Conservation (phyloP, 2,888 invertebrate genomes). For the Sthenelais limicola region DNA sequence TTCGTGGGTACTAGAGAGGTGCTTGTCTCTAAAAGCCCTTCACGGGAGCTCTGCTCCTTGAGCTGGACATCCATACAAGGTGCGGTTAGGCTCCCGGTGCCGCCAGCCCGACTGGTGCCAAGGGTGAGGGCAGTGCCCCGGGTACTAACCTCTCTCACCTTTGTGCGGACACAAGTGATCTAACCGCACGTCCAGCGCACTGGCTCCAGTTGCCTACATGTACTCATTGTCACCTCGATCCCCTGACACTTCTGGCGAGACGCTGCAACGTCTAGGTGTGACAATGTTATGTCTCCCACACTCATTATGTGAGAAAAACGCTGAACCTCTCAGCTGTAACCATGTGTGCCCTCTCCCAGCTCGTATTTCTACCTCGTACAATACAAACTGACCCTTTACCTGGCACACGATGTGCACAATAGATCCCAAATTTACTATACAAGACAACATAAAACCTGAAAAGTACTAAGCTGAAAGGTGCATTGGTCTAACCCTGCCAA, state of each 20-base stretch:
- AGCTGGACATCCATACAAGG: too few relatives aligned
- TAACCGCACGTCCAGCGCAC: too few relatives aligned
- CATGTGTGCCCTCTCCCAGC: conserved; percentile 14
- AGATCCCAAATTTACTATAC: not conserved
- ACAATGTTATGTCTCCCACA: not conserved
- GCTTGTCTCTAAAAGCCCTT: too few relatives aligned
- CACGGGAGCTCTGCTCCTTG: too few relatives aligned
- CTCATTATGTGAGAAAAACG: not conserved
- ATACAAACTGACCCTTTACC: conserved; percentile 21
- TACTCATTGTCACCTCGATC: conserved; percentile 24
- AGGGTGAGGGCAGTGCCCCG: not conserved
- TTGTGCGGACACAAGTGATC: conserved; percentile 7
- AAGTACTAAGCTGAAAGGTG: too few relatives aligned
- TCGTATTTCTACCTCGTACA: not conserved
- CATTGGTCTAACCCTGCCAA: too few relatives aligned
- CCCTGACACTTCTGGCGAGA: conserved; percentile 18
- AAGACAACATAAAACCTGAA: too few relatives aligned
- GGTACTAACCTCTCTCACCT: conserved; percentile 20
- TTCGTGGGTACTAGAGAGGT: too few relatives aligned
- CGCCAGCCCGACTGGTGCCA: conserved; percentile 20
- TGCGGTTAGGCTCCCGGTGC: conserved; percentile 5
- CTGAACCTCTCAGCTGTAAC: conserved; percentile 6
- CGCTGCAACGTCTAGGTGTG: too few relatives aligned
- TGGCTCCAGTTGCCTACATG: too few relatives aligned
- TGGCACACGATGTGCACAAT: conserved; percentile 11